Base-by-base conservation (phyloP, 1,140 invertebrate genomes). In the Planococcus citri region DNA sequence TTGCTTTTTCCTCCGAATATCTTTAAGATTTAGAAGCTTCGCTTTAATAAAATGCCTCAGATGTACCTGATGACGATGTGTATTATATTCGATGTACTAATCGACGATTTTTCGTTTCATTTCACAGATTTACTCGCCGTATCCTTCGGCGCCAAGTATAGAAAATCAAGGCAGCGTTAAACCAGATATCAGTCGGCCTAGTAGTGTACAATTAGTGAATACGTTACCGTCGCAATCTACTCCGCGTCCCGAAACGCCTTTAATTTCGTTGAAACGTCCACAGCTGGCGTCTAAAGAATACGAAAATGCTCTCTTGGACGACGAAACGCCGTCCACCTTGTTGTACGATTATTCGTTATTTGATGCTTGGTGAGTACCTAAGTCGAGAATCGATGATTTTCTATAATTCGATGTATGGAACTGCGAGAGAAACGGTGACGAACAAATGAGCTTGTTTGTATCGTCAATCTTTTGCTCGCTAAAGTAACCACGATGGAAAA, bases 321-420 rank as follows among this genome's bases (percentile, higher is more conserved):
- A 92, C 72, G 89, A 91, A 75, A 86, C 89, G 73, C 86, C 87
- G 67, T 84, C 90, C 67, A 85, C 90, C 71, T 84, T 90, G 78
- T 83, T 96, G 1, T 95, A 95, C 77, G 91, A 95, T 78, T 94
- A 94, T 80, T 85, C 88, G 68, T 86, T 85, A 70, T 83, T 93
- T 70, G 85, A 92, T 77, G 88, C 87, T 21, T 95, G 92, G 91
- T 91, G n/a, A n/a, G n/a, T n/a, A n/a, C n/a, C n/a, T n/a, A 75
- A 84, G 82, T 79, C 21, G 9, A 8, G 27, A 27, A 8, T 68
- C 14, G 4, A n/a, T n/a, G n/a, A n/a, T n/a, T n/a, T 9, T 61
- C 22, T 9, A 10, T 61, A 20, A 41, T 41, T 9, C 9, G 9
- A 41, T n/a, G n/a, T n/a, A n/a, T n/a, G n/a, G n/a, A n/a, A 17